Conservation (phyloP, 1,140 invertebrate genomes). For the Pseudachorutes palmiensis region DNA sequence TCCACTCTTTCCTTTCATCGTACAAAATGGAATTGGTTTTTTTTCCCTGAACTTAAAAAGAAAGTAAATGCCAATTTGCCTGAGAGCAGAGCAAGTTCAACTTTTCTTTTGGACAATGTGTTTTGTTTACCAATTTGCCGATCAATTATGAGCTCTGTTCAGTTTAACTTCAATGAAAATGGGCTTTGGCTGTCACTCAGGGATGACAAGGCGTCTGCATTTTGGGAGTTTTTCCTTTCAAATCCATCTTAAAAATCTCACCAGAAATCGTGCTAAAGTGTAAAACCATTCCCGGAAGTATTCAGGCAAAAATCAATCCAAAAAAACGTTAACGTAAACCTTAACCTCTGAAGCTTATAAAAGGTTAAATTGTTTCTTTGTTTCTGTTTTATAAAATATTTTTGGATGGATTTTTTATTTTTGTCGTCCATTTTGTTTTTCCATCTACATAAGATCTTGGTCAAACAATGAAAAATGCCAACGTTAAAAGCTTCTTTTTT, state of each 20-base stretch:
- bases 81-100: constrained; percentile 8
- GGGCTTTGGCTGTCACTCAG: not conserved
- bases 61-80: not conserved
- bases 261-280: too few relatives aligned
- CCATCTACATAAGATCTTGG: constrained; percentile 9
- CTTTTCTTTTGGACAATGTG: not conserved
- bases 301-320: not conserved
- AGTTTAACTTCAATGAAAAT: not conserved
- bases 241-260: too few relatives aligned
- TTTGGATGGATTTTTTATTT: not conserved
- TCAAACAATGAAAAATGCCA: not conserved
- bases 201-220: too few relatives aligned
- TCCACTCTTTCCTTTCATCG: not conserved
- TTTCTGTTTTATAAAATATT: not conserved
- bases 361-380: not conserved
- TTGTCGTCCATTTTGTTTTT: not conserved
- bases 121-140: not conserved
- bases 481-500: constrained; percentile 1
- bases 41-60: not conserved
- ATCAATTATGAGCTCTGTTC: not conserved
- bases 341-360: too few relatives aligned
- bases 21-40: not conserved
- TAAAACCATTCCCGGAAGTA: not conserved
- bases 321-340: not conserved
- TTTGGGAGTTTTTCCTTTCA: too few relatives aligned